A percentile compares a stretch with the other conserved stretches of the same genome.
phyloP scores from a whole-genome alignment of 2,888 invertebrate genomes.

The Linyphia triangularis region DNA sequence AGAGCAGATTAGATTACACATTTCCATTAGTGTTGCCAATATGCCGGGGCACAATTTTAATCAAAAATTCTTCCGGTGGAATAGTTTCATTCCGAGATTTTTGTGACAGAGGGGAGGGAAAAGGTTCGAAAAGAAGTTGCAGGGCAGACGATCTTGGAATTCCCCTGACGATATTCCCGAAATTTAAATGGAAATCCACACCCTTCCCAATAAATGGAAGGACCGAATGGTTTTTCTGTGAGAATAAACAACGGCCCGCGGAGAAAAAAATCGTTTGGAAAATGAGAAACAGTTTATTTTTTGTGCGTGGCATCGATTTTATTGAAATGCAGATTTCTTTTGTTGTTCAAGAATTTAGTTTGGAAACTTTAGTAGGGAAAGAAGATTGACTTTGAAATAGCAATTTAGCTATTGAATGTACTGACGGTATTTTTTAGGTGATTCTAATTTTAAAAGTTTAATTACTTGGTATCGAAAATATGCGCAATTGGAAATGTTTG shows the following conservation, averaged over 20 bases:
- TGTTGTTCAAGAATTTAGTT: background rate
- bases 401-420: background rate
- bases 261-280: constrained; percentile 33
- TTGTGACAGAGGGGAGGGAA: background rate
- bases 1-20: background rate
- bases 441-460: too few relatives aligned
- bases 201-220: constrained; percentile 32
- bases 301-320: constrained; percentile 24
- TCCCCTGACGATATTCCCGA: background rate
- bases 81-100: background rate
- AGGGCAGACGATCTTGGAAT: background rate
- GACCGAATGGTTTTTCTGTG: constrained; percentile 19
- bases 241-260: constrained; percentile 7
- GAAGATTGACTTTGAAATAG: background rate
- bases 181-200: constrained; percentile 71
- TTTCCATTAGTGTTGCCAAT: constrained; percentile 3
- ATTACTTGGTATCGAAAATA: too few relatives aligned
- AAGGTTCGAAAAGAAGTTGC: background rate
- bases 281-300: constrained; percentile 69
- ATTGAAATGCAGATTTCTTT: constrained; percentile 25
- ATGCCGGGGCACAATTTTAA: constrained; percentile 14
- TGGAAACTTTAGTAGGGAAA: background rate
- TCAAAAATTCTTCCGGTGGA: constrained; percentile 26
- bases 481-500: too few relatives aligned
- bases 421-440: background rate